Evolutionary conservation across 2,797 vertebrate genomes (phyloP).

Genomic region (Gadopsis bispinosus): DNA sequence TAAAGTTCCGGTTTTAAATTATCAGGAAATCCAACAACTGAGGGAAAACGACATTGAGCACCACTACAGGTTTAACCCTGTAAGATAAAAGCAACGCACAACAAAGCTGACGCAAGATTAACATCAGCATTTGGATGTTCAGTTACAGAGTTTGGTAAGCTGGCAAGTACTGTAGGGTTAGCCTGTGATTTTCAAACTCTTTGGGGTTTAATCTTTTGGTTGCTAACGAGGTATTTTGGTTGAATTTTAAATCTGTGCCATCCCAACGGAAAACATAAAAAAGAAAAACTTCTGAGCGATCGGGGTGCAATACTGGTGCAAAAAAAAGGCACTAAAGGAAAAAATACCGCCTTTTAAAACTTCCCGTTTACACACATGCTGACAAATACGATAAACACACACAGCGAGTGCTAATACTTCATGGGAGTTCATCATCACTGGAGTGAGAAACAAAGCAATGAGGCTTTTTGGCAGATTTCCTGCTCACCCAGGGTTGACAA

Average conservation of each 20-base stretch:
- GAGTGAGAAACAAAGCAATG: constrained; percentile 71
- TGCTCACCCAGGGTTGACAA: constrained; percentile 81
- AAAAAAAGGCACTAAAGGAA: constrained; percentile 45
- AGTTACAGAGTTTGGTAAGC: constrained; percentile 43
- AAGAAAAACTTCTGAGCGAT: constrained; percentile 59
- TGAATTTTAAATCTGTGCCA: constrained; percentile 50
- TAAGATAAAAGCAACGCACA: constrained; percentile 48
- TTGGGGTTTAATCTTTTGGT: constrained; percentile 69
- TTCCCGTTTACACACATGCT: constrained; percentile 72
- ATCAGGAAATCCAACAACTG: constrained; percentile 52
- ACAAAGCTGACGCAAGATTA: constrained; percentile 51
- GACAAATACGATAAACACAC: constrained; percentile 78
- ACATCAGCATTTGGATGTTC: constrained; percentile 21
- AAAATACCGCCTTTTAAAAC: constrained; percentile 63
- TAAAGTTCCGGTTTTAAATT: constrained; percentile 47
- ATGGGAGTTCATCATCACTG: constrained; percentile 82
- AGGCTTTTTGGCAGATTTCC: constrained; percentile 84
- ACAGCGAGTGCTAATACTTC: constrained; percentile 73
- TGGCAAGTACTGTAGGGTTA: constrained; percentile 48
- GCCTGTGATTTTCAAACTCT: constrained; percentile 64
- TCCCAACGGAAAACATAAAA: constrained; percentile 62
- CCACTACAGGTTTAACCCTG: constrained; percentile 24
- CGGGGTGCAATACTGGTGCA: constrained; percentile 44
- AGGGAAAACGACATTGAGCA: constrained; percentile 23
- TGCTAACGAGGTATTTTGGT: constrained; percentile 70